Percentiles rank a stretch among this genome's conserved stretches.
phyloP scores from a whole-genome alignment of 2,113 vertebrate species.

The Zosterops borbonicus region DNA sequence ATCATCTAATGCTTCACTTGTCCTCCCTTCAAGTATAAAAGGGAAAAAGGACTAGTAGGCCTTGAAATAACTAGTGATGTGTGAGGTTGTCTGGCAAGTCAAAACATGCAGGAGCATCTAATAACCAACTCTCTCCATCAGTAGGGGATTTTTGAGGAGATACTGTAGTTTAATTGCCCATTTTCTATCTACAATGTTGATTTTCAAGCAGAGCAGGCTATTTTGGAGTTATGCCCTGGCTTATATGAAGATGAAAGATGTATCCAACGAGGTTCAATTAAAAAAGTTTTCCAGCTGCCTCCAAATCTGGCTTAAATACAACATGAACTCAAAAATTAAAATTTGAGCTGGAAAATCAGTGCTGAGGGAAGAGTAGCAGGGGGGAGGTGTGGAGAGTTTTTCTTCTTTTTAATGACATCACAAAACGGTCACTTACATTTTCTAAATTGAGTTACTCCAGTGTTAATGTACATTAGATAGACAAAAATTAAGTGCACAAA shows the following conservation, averaged over 20 bases:
- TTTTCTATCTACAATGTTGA: not conserved
- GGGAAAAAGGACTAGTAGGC: not conserved
- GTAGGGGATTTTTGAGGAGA: not conserved
- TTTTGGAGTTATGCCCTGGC: not conserved
- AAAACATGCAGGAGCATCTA: slow-evolving; percentile 24
- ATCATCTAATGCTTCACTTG: not conserved
- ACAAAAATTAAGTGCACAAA: slow-evolving; percentile 2
- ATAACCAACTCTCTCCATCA: not conserved
- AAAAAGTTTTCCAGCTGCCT: not conserved
- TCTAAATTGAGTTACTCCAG: not conserved
- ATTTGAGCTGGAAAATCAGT: not conserved
- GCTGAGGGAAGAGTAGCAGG: not conserved
- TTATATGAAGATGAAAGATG: not conserved
- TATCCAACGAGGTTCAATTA: not conserved
- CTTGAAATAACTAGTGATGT: not conserved
- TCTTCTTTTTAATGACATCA: not conserved
- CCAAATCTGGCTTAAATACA: slow-evolving; percentile 9
- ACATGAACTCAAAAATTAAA: not conserved
- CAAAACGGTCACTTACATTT: not conserved
- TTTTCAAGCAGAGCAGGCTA: slow-evolving; percentile 2
- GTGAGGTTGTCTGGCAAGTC: not conserved
- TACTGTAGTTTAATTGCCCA: not conserved
- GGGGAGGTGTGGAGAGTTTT: not conserved
- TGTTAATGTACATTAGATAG: not conserved
- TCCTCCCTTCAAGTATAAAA: not conserved